Conservation (phyloP, 2,888 invertebrate genomes). For the Hyposoter dolosus region DNA sequence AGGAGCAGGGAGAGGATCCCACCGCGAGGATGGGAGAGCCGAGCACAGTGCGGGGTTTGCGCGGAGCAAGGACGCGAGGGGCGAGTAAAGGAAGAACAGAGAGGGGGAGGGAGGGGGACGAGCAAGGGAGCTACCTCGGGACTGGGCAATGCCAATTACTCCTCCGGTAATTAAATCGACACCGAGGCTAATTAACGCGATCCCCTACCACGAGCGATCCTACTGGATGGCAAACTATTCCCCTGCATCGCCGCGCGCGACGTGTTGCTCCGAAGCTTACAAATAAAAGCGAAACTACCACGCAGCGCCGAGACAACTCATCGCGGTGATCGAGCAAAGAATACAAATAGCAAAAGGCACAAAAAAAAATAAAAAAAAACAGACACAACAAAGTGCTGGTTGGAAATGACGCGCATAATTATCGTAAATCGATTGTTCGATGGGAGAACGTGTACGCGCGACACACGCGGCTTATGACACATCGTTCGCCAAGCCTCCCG, state of each 20-base stretch:
- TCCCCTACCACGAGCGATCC: constrained; percentile 65
- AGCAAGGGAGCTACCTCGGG: constrained; percentile 69
- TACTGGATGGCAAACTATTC: constrained; percentile 49
- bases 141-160: constrained; percentile 81
- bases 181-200: constrained; percentile 82
- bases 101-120: constrained; percentile 54
- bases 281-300: constrained; percentile 58
- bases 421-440: constrained; percentile 68
- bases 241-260: constrained; percentile 41
- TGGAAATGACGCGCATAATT: constrained; percentile 64
- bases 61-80: constrained; percentile 37
- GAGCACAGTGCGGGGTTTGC: constrained; percentile 31
- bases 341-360: not conserved
- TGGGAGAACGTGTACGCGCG: constrained; percentile 36
- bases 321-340: not conserved
- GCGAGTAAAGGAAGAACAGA: constrained; percentile 70
- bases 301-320: not conserved
- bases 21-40: constrained; percentile 50
- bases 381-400: not conserved
- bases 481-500: constrained; percentile 12
- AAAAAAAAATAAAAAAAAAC: not conserved
- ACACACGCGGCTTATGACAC: constrained; percentile 43
- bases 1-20: constrained; percentile 54
- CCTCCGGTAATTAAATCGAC: constrained; percentile 84
- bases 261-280: constrained; percentile 51